These are phyloP conservation scores for Aratinga solstitialis DNA, from an alignment of 2,797 vertebrate species.

Conservation along the genomic window DNA sequence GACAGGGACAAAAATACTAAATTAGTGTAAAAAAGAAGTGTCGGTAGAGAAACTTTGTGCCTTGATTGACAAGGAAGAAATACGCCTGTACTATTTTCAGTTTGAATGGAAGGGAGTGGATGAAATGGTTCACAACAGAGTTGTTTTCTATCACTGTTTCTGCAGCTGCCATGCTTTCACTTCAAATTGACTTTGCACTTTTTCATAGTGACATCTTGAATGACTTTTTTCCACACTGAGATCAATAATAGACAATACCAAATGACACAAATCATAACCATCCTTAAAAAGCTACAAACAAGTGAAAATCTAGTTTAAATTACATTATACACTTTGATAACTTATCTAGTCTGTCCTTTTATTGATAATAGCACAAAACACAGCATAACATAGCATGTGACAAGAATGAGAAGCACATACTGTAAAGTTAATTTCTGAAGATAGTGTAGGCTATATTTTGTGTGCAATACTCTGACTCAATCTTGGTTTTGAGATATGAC, in stretches of 20 bases:
- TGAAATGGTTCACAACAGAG: neutral
- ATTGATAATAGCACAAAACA: neutral
- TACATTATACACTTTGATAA: neutral
- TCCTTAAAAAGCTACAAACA: neutral
- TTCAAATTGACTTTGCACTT: neutral
- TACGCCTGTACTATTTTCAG: neutral
- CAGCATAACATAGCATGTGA: neutral
- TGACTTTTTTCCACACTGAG: neutral
- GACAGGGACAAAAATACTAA: neutral
- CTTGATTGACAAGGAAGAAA: neutral
- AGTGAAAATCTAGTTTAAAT: neutral
- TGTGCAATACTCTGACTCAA: neutral
- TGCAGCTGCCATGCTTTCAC: neutral
- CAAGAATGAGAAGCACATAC: neutral
- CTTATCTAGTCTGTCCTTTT: neutral
- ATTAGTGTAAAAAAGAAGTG: neutral
- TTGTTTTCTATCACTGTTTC: neutral
- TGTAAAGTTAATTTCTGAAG: neutral
- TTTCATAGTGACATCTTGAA: neutral
- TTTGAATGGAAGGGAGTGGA: neutral
- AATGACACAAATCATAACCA: neutral
- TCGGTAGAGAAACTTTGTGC: neutral
- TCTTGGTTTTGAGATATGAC: neutral
- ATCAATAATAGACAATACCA: neutral
- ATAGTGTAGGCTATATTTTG: neutral